Conservation (phyloP, 2,888 invertebrate genomes). For the Cephus pulcher region DNA sequence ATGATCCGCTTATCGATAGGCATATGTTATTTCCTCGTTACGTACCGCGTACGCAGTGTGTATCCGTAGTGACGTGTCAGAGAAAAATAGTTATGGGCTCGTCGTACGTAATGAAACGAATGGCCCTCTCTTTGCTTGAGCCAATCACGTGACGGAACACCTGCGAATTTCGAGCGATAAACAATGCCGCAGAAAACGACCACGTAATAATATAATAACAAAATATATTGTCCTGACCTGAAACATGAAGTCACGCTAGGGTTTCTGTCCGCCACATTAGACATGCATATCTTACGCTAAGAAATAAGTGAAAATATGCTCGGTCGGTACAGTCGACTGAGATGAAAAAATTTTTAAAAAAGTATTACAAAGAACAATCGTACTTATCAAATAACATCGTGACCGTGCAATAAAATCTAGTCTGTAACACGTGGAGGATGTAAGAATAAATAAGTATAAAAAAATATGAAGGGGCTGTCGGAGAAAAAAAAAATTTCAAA, state of each 20-base stretch:
- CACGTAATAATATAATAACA: conserved; percentile 57
- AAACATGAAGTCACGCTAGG: conserved; percentile 60
- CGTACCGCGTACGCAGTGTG: background rate
- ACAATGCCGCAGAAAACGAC: conserved; percentile 6
- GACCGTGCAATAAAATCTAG: background rate
- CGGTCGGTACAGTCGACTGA: background rate
- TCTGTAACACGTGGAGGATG: accelerated
- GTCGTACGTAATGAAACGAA: background rate
- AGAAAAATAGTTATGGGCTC: background rate
- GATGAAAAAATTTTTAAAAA: background rate
- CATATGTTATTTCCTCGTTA: conserved; percentile 46
- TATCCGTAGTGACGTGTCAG: background rate
- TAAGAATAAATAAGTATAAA: background rate
- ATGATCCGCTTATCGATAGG: conserved; percentile 41
- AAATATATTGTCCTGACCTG: conserved; percentile 63
- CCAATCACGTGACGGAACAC: background rate
- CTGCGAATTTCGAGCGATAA: background rate
- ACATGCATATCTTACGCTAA: conserved; percentile 38
- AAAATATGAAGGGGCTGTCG: background rate
- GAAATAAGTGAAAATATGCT: conserved; percentile 8
- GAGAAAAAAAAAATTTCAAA: background rate
- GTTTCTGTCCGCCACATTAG: conserved; percentile 50
- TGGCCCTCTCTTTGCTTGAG: background rate
- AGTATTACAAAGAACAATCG: accelerated
- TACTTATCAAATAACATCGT: background rate